Base-by-base conservation (phyloP, 2,888 invertebrate species). In the Brachycybe producta region DNA sequence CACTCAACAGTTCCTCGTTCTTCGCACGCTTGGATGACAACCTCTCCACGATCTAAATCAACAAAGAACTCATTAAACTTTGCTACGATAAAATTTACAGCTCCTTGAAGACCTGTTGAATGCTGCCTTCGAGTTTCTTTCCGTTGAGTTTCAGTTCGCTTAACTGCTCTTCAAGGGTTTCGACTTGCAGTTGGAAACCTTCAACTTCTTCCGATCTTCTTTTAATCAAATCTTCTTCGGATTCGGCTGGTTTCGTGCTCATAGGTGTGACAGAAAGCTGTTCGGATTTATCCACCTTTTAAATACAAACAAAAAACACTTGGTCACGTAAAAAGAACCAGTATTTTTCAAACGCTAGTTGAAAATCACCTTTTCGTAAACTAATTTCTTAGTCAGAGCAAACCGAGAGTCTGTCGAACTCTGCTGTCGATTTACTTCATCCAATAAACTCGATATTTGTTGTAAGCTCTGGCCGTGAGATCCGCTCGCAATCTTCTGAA, bases 91-190 rank as follows among this genome's bases (percentile, higher is more conserved):
- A 15, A 21, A 23, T 45, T 3, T 45, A 24, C 45, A 17, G 5
- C 26, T 19, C 5, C 40, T 21, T 40, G 11, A 17, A 45, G 38
- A 64, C 58, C 54, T 64, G 64, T 21, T 61, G 55, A 15, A 66
- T 56, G 54, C 64, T 64, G 1, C 58, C 58, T 17, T 54, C 57
- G 28, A 67, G 56, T 52, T 65, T 63, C 54, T 64, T 67, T 8
- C 65, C 59, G 36, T 64, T 63, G 13, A 56, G 24, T 32, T 7
- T 17, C 30, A 7, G 40, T 24, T 52, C 48, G 23, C 17, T 11
- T 2, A 26, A 38, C 2, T 19, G n/a, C 23, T 15, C 55, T 54
- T 67, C 67, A 13, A 65, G 56, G 21, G 59, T 57, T 46, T 67
- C 65, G 35, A 68, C 60, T 53, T 51, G 34, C 2, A 17, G 19